Percentiles rank a stretch among this genome's conserved stretches.
Evolutionary conservation across 2,113 vertebrate species (phyloP).

Genomic region (Podarcis raffonei): DNA sequence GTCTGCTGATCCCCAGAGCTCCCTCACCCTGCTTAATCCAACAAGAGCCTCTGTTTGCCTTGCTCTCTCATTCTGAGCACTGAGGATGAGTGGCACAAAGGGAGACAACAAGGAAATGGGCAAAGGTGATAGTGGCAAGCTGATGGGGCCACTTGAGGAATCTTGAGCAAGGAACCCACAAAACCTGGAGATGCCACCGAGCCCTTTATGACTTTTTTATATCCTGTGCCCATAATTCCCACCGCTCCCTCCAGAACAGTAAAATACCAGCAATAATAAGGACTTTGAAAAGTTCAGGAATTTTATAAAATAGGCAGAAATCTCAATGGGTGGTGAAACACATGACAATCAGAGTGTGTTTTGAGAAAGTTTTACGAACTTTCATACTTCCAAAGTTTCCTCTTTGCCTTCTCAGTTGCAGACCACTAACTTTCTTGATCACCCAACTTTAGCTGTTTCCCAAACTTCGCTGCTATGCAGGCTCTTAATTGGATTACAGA

Average conservation of each 20-base stretch:
- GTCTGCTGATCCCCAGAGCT: neutral
- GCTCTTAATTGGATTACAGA: conserved; percentile 34
- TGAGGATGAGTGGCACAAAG: neutral
- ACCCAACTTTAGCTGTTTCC: conserved; percentile 9
- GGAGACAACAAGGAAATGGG: neutral
- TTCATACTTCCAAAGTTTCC: neutral
- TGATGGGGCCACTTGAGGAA: neutral
- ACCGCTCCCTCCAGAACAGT: neutral
- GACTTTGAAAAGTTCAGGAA: neutral
- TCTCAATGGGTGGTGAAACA: neutral
- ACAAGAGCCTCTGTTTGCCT: neutral
- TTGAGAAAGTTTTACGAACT: neutral
- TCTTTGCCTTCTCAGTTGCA: neutral
- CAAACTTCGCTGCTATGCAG: neutral
- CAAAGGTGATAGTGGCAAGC: neutral
- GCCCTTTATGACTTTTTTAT: neutral
- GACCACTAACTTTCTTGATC: conserved; percentile 15
- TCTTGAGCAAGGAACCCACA: too few species aligned
- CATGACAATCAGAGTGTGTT: neutral
- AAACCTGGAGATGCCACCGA: too few species aligned
- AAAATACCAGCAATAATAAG: neutral
- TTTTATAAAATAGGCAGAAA: neutral
- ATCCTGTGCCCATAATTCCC: neutral
- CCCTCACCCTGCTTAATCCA: neutral
- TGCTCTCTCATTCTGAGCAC: neutral